Percentiles rank a stretch among this genome's conserved stretches.
These are phyloP conservation scores for Harmothoe impar DNA, from an alignment of 2,888 invertebrate genomes.

Conservation along the genomic window DNA sequence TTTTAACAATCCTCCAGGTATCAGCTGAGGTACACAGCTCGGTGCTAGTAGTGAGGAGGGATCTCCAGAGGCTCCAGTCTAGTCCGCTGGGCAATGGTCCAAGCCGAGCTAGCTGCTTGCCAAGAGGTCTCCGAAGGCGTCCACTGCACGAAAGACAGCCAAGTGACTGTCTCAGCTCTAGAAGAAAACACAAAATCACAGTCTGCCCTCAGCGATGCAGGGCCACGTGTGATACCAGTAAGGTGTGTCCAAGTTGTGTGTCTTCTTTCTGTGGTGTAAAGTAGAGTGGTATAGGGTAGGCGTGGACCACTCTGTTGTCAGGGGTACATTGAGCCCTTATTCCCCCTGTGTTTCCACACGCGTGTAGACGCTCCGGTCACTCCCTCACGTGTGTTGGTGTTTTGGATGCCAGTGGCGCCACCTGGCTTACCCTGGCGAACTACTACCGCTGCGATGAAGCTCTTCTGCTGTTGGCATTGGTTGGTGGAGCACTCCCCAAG, in stretches of 20 bases:
- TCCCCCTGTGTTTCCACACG: not conserved
- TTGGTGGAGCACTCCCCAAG: slow-evolving; percentile 1
- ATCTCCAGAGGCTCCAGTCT: slow-evolving; percentile 1
- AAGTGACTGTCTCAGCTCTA: not conserved
- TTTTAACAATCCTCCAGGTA: not conserved
- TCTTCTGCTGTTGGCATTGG: not conserved
- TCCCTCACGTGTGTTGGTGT: slow-evolving; percentile 45
- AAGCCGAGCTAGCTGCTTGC: not conserved
- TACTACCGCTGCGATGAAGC: not conserved
- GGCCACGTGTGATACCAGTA: not conserved
- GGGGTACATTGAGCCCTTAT: not conserved
- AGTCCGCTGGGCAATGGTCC: slow-evolving; percentile 30
- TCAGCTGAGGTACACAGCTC: not conserved
- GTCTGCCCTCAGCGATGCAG: not conserved
- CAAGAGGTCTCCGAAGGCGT: not conserved
- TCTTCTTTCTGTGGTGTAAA: too few species aligned
- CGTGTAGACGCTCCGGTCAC: slow-evolving; percentile 15
- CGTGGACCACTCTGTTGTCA: not conserved
- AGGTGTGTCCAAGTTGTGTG: not conserved
- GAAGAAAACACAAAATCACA: not conserved
- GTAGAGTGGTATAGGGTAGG: not conserved
- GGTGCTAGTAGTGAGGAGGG: not conserved
- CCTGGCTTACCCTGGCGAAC: slow-evolving; percentile 38
- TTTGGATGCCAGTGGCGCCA: slow-evolving; percentile 51
- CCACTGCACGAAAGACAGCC: not conserved